Conservation (phyloP, 1,140 invertebrate genomes). For the Drosophila repletoides region DNA sequence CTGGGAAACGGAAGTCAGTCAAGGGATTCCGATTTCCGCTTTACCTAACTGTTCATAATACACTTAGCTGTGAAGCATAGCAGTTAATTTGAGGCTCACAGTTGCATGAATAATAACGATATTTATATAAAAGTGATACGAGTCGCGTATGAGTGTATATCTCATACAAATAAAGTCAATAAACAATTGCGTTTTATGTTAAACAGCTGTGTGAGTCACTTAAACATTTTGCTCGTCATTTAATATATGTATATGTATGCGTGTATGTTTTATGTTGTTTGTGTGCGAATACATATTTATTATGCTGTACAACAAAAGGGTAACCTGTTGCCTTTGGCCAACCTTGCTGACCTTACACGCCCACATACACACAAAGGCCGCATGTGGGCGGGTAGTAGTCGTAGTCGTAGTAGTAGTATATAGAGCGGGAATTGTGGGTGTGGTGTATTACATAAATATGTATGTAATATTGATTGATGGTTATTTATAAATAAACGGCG, state of each 20-base stretch:
- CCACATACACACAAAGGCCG: neutral
- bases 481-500: constrained; percentile 42
- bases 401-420: no score
- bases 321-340: constrained; percentile 40
- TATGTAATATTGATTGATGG: constrained; percentile 51
- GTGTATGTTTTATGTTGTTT: neutral
- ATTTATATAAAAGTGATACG: no score
- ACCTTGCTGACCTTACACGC: constrained; percentile 1
- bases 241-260: constrained; percentile 6
- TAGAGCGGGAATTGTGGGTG: no score
- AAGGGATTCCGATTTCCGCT: no score
- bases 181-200: constrained; percentile 25
- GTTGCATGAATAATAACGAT: constrained; percentile 14
- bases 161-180: constrained; percentile 16
- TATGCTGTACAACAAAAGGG: constrained; percentile 12
- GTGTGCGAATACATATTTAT: neutral
- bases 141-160: no score
- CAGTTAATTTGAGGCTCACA: constrained; percentile 6
- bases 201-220: constrained; percentile 28
- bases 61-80: no score
- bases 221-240: neutral
- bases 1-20: no score
- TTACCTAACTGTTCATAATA: no score
- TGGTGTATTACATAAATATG: constrained; percentile 33
- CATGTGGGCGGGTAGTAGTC: neutral